Evolutionary conservation across 2,113 vertebrate genomes (phyloP).

Genomic region (Mormyrus iriodes): DNA sequence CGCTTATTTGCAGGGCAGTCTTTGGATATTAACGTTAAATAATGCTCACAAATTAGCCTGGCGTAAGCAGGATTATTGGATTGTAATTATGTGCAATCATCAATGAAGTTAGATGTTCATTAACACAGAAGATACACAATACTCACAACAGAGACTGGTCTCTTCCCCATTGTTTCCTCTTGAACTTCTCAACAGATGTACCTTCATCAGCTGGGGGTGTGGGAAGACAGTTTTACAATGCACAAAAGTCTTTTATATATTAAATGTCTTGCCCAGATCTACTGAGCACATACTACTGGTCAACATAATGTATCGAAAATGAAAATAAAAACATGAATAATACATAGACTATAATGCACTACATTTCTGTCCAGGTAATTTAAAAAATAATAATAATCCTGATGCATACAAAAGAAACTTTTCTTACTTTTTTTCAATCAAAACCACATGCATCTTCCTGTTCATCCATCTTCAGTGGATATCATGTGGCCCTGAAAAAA

Average conservation of each 20-base stretch:
- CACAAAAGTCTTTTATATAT: neutral
- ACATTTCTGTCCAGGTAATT: neutral
- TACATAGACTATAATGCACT: neutral
- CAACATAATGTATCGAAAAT: neutral
- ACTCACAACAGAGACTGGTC: neutral
- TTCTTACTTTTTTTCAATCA: constrained; percentile 8
- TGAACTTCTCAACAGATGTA: neutral
- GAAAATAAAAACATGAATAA: neutral
- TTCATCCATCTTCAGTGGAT: neutral
- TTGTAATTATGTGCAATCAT: neutral
- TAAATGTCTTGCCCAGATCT: neutral
- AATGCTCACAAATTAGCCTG: neutral
- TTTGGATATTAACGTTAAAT: neutral
- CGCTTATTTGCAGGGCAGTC: neutral
- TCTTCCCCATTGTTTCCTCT: neutral
- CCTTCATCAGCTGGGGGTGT: neutral
- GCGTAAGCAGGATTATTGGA: neutral
- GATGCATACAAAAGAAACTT: constrained; percentile 19
- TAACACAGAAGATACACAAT: neutral
- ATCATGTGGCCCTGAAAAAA: constrained; percentile 4
- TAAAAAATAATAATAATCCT: constrained; percentile 1
- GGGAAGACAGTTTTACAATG: constrained; percentile 20
- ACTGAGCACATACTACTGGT: constrained; percentile 54
- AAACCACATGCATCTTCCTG: neutral
- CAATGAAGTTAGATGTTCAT: neutral